These are phyloP conservation scores for Poeciliopsis paucimaculata DNA, from an alignment of 2,797 vertebrate genomes.

Conservation along the genomic window DNA sequence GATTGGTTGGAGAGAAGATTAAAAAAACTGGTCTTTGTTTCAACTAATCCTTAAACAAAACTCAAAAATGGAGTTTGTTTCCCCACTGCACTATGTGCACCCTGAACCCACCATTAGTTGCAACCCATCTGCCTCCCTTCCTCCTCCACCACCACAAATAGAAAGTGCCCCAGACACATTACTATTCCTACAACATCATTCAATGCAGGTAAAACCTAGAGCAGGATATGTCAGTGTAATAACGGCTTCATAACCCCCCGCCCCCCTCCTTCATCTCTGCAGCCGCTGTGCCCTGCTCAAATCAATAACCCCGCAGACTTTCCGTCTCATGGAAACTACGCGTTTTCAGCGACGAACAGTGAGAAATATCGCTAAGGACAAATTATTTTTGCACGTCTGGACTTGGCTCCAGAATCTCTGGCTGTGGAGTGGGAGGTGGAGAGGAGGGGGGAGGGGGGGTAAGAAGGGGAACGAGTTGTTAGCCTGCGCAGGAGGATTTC, in stretches of 20 bases:
- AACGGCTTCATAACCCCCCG: slow-evolving; percentile 53
- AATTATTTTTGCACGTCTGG: slow-evolving; percentile 27
- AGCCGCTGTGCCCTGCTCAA: slow-evolving; percentile 12
- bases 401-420: slow-evolving; percentile 18
- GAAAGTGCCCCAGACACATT: slow-evolving; percentile 70
- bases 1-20: slow-evolving; percentile 61
- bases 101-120: slow-evolving; percentile 29
- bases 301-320: slow-evolving; percentile 64
- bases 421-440: slow-evolving; percentile 8
- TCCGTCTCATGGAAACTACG: slow-evolving; percentile 41
- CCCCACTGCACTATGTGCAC: slow-evolving; percentile 39
- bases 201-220: slow-evolving; percentile 64
- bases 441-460: background rate
- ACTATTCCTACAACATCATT: slow-evolving; percentile 72
- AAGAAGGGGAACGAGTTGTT: background rate
- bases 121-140: slow-evolving; percentile 55
- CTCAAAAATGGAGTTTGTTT: slow-evolving; percentile 74
- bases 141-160: slow-evolving; percentile 68
- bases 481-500: slow-evolving; percentile 52
- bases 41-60: slow-evolving; percentile 73
- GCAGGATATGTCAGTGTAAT: slow-evolving; percentile 55
- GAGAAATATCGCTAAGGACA: slow-evolving; percentile 30
- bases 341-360: slow-evolving; percentile 26
- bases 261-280: slow-evolving; percentile 51
- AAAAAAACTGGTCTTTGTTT: slow-evolving; percentile 75